Evolutionary conservation across 2,113 vertebrate genomes (phyloP).

Genomic region (Arenaria interpres): DNA sequence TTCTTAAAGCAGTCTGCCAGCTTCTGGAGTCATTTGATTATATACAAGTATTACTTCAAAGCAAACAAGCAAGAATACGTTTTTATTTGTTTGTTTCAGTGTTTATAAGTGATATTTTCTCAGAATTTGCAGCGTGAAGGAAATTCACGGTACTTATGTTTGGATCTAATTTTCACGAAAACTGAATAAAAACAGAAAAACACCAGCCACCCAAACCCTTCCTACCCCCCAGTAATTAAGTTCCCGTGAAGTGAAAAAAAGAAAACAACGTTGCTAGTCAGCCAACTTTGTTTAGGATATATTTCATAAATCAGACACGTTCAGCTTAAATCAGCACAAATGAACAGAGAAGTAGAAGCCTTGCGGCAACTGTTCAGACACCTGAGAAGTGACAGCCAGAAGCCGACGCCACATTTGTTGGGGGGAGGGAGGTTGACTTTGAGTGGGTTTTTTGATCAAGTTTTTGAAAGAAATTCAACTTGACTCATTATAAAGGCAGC

Average conservation of each 20-base stretch:
- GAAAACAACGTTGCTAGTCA: not conserved
- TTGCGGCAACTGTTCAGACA: not conserved
- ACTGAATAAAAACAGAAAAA: slow-evolving; percentile 20
- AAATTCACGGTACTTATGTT: not conserved
- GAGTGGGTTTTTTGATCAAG: not conserved
- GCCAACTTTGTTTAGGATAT: not conserved
- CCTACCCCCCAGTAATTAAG: not conserved
- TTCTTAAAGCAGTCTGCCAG: slow-evolving; percentile 50
- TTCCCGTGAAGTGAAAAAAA: not conserved
- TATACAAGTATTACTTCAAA: slow-evolving; percentile 53
- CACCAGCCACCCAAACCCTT: not conserved
- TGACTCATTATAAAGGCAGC: not conserved
- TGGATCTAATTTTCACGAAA: slow-evolving; percentile 41
- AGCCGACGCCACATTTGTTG: not conserved
- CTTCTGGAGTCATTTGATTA: slow-evolving; percentile 55
- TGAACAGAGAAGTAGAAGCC: not conserved
- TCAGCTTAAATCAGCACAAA: slow-evolving; percentile 42
- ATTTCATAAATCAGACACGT: not conserved
- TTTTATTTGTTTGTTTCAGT: slow-evolving; percentile 63
- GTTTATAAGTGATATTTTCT: slow-evolving; percentile 29
- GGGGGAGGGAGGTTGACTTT: not conserved
- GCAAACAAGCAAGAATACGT: slow-evolving; percentile 40
- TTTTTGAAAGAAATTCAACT: not conserved
- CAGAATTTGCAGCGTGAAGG: slow-evolving; percentile 3
- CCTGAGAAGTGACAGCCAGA: slow-evolving; percentile 23